Base-by-base conservation (phyloP, 2,797 vertebrate species). In the Pempheris klunzingeri region DNA sequence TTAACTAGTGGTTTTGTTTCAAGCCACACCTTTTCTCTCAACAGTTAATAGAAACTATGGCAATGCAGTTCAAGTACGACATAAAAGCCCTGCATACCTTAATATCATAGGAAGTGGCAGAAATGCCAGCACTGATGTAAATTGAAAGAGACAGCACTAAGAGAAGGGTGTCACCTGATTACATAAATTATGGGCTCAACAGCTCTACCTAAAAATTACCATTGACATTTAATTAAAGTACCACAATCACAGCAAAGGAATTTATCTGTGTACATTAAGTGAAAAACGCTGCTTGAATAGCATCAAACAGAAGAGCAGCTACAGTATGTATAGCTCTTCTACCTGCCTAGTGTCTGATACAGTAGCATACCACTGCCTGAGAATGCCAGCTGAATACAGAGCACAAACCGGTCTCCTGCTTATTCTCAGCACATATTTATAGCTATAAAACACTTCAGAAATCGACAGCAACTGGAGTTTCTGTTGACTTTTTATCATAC, bases 401-500 rank as follows among this genome's bases (percentile, higher is more conserved):
- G 64, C 68, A 57, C 46, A 59, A 49, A 72, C 65, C 26, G 2
- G 46, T 67, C 85, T 73, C 47, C 74, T 60, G 82, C 74, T 81
- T 81, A 81, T 90, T 92, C 87, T 83, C 52, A 3, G 78, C 87
- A 88, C 87, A 88, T 77, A 79, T 84, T 86, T 80, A 82, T 36
- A 75, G 72, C 61, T 61, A 54, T 69, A 77, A 79, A 82, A 74
- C 70, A 73, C 67, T 84, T 72, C 54, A 68, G 58, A 76, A 77
- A 79, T 64, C 20, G 30, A 50, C 77, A 78, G 76, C 78, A 77
- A 58, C 71, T 20, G 59, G 41, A 80, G 69, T 66, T 74, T 75
- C 36, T 65, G 63, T 75, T 80, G 78, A 78, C 24, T 71, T 84
- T 71, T 76, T 63, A 82, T 78, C 62, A 60, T 68, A 68, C 34